phyloP scores from a whole-genome alignment of 2,797 vertebrate species.

The Crenuchus spilurus region DNA sequence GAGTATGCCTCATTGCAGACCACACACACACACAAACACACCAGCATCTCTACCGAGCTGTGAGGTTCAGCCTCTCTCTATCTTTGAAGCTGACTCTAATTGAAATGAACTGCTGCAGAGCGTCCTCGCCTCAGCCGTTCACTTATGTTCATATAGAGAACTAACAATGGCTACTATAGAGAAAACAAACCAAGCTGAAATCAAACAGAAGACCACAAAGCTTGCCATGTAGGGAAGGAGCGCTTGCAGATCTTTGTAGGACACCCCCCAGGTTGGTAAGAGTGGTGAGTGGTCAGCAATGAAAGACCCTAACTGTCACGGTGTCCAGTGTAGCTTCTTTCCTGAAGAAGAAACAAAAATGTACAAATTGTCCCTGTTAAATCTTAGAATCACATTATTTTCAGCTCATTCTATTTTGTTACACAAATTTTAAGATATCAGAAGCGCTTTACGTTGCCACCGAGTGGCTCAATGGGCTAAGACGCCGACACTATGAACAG shows the following conservation, averaged over 20 bases:
- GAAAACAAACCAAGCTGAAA: neutral
- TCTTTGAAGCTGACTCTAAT: conserved; percentile 78
- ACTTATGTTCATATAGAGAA: conserved; percentile 1
- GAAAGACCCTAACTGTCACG: neutral
- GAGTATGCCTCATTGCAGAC: conserved; percentile 76
- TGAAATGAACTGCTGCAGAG: conserved; percentile 73
- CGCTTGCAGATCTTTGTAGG: neutral
- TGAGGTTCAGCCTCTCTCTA: conserved; percentile 19
- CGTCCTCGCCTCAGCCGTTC: neutral
- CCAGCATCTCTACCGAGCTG: conserved; percentile 1
- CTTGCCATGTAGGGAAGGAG: neutral
- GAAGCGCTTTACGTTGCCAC: too few relatives aligned
- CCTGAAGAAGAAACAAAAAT: too few relatives aligned
- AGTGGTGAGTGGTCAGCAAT: conserved; percentile 3
- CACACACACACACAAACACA: conserved; percentile 62
- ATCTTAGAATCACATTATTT: too few relatives aligned
- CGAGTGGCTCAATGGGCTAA: too few relatives aligned
- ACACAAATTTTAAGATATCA: too few relatives aligned
- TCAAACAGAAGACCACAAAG: neutral
- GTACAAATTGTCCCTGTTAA: too few relatives aligned
- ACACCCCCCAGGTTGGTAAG: neutral
- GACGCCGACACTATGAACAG: too few relatives aligned
- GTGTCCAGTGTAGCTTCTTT: neutral
- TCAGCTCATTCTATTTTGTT: too few relatives aligned
- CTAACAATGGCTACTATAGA: neutral